Evolutionary conservation across 1,140 invertebrate species (phyloP).

Genomic region (Parasteatoda tepidariorum): DNA sequence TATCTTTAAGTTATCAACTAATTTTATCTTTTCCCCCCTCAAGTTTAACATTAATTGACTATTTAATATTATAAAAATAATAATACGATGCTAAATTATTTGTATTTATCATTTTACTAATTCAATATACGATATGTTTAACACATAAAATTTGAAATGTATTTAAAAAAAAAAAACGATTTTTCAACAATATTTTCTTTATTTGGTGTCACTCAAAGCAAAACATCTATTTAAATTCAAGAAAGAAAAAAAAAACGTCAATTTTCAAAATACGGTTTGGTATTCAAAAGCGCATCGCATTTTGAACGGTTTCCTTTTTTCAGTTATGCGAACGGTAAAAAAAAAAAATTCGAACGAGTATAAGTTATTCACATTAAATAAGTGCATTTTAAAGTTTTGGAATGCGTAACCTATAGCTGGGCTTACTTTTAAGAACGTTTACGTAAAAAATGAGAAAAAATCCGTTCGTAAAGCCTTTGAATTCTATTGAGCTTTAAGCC

Average conservation of each 20-base stretch:
- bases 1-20: too few relatives aligned
- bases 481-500: conserved; percentile 40
- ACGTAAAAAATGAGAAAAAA: neutral
- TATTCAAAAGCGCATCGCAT: conserved; percentile 9
- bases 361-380: conserved; percentile 40
- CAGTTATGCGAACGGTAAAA: too few relatives aligned
- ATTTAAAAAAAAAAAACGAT: too few relatives aligned
- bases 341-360: neutral
- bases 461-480: conserved; percentile 12
- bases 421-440: neutral
- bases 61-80: too few relatives aligned
- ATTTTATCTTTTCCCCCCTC: too few relatives aligned
- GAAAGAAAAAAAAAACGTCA: neutral
- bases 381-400: conserved; percentile 31
- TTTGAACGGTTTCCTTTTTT: conserved; percentile 3
- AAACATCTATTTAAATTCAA: neutral
- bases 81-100: too few relatives aligned
- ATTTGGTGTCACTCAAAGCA: neutral
- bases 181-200: too few relatives aligned
- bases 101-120: too few relatives aligned
- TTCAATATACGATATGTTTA: too few relatives aligned
- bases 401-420: neutral
- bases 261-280: conserved; percentile 5
- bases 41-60: too few relatives aligned
- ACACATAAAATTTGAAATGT: too few relatives aligned